Conservation (phyloP, 2,888 invertebrate genomes). For the Sturmia bella region DNA sequence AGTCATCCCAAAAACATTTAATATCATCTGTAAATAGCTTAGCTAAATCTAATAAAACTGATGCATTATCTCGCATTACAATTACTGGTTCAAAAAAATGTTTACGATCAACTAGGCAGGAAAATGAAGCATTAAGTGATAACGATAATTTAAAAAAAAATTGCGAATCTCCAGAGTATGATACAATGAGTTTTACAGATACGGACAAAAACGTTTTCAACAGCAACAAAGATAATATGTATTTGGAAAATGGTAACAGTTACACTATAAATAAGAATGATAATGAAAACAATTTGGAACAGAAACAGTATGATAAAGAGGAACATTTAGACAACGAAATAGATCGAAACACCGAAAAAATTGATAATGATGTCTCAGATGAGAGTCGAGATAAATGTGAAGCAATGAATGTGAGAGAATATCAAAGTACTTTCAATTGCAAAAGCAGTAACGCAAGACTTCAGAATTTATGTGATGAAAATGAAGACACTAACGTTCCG, state of each 20-base stretch:
- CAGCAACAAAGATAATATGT: constrained; percentile 6
- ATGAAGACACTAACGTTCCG: constrained; percentile 7
- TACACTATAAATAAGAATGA: constrained; percentile 8
- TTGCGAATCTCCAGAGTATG: constrained; percentile 7
- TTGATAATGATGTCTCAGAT: background rate
- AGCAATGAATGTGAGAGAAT: background rate
- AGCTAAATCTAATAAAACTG: constrained; percentile 30
- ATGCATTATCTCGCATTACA: constrained; percentile 11
- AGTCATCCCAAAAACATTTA: constrained; percentile 41
- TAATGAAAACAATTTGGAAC: background rate
- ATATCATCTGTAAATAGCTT: constrained; percentile 23
- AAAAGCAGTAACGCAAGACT: background rate
- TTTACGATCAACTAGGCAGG: constrained; percentile 39
- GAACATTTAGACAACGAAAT: constrained; percentile 1
- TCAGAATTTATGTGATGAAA: constrained; percentile 1
- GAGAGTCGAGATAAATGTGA: background rate
- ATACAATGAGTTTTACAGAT: constrained; percentile 18
- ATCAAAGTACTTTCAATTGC: constrained; percentile 7
- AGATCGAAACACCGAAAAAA: background rate
- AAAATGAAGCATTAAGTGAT: constrained; percentile 22
- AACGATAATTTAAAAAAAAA: constrained; percentile 3
- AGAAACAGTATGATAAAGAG: background rate
- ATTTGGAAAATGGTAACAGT: constrained; percentile 22
- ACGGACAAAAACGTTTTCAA: background rate
- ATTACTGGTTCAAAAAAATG: constrained; percentile 32